Evolutionary conservation across 92 coral and sea anemone species (phyloP).

Genomic region (Galaxea fascicularis): DNA sequence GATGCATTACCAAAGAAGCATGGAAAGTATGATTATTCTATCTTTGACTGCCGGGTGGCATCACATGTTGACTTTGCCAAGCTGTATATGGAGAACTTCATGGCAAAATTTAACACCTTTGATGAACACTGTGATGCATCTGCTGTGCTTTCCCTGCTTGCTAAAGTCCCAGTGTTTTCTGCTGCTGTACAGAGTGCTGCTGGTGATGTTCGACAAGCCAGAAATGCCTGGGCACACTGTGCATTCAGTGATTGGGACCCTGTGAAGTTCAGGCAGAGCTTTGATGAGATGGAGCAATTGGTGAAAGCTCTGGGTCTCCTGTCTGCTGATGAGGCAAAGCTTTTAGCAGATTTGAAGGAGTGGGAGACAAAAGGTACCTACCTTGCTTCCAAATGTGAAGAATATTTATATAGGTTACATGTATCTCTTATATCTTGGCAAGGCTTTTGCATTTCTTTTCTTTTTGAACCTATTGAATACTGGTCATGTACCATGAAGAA

Average conservation of each 20-base stretch:
- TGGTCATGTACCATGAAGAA: too few relatives aligned
- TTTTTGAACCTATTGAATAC: too few relatives aligned
- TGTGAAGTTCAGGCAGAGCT: slow-evolving; percentile 21
- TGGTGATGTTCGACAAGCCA: slow-evolving; percentile 36
- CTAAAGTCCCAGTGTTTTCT: slow-evolving; percentile 57
- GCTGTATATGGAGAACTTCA: slow-evolving; percentile 47
- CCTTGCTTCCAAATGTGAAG: neutral
- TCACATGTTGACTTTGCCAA: slow-evolving; percentile 64
- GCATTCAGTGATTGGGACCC: slow-evolving; percentile 54
- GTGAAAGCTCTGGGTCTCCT: slow-evolving; percentile 30
- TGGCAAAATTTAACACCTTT: slow-evolving; percentile 64
- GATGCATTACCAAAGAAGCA: slow-evolving; percentile 43
- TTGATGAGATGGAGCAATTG: slow-evolving; percentile 22
- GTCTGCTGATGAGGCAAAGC: neutral
- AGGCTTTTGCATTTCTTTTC: neutral
- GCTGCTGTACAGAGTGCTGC: slow-evolving; percentile 51
- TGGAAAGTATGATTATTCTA: neutral
- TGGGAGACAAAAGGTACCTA: slow-evolving; percentile 54
- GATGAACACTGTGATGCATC: slow-evolving; percentile 68
- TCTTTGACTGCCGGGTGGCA: slow-evolving; percentile 46
- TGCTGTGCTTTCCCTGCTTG: slow-evolving; percentile 50
- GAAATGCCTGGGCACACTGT: slow-evolving; percentile 71
- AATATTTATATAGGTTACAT: neutral
- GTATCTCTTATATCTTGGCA: neutral
- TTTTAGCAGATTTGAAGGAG: slow-evolving; percentile 25